phyloP scores from a whole-genome alignment of 2,888 invertebrate genomes.

The Margaritifera margaritifera region DNA sequence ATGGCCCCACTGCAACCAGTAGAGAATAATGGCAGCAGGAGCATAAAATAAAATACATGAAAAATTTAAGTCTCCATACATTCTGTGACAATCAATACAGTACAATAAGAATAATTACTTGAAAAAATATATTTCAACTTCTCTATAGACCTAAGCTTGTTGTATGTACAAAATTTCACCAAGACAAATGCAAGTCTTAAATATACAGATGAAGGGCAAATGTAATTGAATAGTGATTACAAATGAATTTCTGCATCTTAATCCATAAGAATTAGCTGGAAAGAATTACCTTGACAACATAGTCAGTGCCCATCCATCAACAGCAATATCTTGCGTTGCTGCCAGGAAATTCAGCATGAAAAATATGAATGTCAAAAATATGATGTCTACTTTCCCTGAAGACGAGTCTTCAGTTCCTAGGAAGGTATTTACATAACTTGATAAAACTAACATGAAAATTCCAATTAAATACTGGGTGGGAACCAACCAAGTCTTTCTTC shows the following conservation, averaged over 20 bases:
- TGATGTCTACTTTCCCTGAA: conserved; percentile 48
- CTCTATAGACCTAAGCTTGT: too few species aligned
- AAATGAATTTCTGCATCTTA: neutral
- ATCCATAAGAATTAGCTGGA: neutral
- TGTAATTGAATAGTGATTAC: too few species aligned
- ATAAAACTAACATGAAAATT: conserved; percentile 90
- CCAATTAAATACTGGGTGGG: conserved; percentile 93
- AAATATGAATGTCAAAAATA: conserved; percentile 85
- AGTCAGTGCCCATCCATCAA: conserved; percentile 99
- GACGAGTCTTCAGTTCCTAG: conserved; percentile 80
- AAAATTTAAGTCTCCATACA: too few species aligned
- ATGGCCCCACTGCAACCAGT: too few species aligned
- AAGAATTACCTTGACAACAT: conserved; percentile 89
- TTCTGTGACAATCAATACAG: too few species aligned
- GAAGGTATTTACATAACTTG: conserved; percentile 79
- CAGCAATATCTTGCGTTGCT: conserved; percentile 99
- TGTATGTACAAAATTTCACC: too few species aligned
- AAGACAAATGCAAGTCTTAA: too few species aligned
- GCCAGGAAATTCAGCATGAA: conserved; percentile 95
- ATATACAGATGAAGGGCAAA: too few species aligned
- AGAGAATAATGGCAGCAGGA: too few species aligned
- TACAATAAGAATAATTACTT: too few species aligned
- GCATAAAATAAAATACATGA: too few species aligned
- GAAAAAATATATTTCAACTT: too few species aligned
- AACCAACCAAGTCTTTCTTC: conserved; percentile 91